A percentile compares a stretch with the other conserved stretches of the same genome.
phyloP scores from a whole-genome alignment of 2,888 invertebrate genomes.

The Loripinus fragilis region DNA sequence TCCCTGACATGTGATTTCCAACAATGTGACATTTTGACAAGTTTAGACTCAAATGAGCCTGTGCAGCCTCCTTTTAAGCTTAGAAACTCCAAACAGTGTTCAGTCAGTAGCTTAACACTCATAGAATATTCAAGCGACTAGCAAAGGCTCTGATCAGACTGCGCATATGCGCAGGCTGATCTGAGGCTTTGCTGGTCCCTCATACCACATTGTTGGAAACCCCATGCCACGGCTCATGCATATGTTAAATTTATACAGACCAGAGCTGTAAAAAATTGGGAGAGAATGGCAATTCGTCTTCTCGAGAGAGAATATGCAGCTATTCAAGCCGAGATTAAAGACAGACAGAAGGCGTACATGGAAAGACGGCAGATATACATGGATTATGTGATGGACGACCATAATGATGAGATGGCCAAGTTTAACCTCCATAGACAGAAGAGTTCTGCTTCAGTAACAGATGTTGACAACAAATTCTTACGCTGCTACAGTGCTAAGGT shows the following conservation, averaged over 20 bases:
- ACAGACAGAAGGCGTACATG: conserved; percentile 72
- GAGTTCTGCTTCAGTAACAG: conserved; percentile 55
- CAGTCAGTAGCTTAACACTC: too few species aligned
- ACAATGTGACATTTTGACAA: too few species aligned
- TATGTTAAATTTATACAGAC: conserved; percentile 58
- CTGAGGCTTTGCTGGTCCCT: too few species aligned
- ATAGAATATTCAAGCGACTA: too few species aligned
- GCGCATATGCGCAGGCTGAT: too few species aligned
- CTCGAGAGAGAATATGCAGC: conserved; percentile 72
- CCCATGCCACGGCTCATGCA: too few species aligned
- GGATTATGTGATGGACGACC: conserved; percentile 73
- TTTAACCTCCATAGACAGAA: conserved; percentile 57
- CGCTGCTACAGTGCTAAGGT: conserved; percentile 63
- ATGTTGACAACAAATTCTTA: conserved; percentile 67
- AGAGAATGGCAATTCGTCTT: conserved; percentile 71
- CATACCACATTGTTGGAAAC: too few species aligned
- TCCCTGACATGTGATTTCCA: too few species aligned
- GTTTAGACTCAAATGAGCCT: too few species aligned
- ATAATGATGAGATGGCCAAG: conserved; percentile 72
- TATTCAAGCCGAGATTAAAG: conserved; percentile 69
- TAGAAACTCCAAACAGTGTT: too few species aligned
- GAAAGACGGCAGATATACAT: conserved; percentile 74
- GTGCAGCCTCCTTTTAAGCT: too few species aligned
- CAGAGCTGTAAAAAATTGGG: conserved; percentile 75
- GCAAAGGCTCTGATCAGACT: too few species aligned